Base-by-base conservation (phyloP, 2,888 invertebrate species). In the Drosophila antonietae region DNA sequence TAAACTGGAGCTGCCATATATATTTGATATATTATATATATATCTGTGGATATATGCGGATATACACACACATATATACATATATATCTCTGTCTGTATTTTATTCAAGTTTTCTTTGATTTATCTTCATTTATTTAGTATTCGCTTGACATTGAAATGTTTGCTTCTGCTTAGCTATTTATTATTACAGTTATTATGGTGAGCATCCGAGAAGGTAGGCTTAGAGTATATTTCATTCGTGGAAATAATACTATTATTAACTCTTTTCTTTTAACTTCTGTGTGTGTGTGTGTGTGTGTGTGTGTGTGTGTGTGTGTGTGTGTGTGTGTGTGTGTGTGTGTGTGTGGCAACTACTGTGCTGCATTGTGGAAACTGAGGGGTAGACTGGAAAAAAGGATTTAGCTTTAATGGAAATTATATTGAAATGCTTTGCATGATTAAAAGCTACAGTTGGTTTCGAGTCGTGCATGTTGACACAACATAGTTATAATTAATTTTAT, bases 371-470 rank as follows among this genome's bases (percentile, higher is more conserved):
- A 75, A 75, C 65, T 71, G 15, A 74, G 49, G 64, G 70, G 64
- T 0, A 58, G 49, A 62, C 64, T 65, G 37, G 57, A 81, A 75
- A 78, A 68, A 56, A 75, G 41, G 35, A 53, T 20, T 53, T 52
- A 37, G 64, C 57, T 66, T 61, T 61, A 75, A 70, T 63, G 64
- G 10, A 79, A 73, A 61, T 59, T 28, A 83, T 81, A 81, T 58
- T 47, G 75, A 82, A 84, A 84, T 84, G 84, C 84, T 84, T 87
- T 82, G 87, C 87, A 84, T 87, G 82, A 82, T 78, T 81, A 76
- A 78, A 82, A 87, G 88, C 88, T 84, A 84, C 74, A 73, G 72
- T 78, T 76, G 68, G 70, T 75, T 71, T 66, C 62, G 57, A 53
- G 71, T 78, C 61, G 70, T 81, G 66, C 57, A 59, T 70, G 72